These are phyloP conservation scores for Sparus aurata DNA, from an alignment of 2,797 vertebrate species.

Conservation along the genomic window DNA sequence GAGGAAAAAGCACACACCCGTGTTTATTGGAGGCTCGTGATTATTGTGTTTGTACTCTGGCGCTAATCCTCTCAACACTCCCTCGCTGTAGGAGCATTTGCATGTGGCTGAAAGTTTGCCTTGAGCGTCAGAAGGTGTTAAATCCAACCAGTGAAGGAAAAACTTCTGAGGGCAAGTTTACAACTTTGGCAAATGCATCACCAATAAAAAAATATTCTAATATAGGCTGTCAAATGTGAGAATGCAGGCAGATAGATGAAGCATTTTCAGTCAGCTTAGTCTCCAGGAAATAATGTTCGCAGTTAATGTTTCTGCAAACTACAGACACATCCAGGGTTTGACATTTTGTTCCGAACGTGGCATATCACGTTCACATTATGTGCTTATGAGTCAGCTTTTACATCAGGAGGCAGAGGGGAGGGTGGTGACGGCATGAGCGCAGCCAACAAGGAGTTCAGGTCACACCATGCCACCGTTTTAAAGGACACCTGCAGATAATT, in stretches of 20 bases:
- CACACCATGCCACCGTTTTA: too few relatives aligned
- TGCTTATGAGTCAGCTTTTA: too few relatives aligned
- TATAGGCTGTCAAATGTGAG: neutral
- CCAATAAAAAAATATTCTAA: neutral
- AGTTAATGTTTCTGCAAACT: too few relatives aligned
- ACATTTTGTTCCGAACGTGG: too few relatives aligned
- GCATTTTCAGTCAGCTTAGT: too few relatives aligned
- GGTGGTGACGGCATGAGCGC: too few relatives aligned
- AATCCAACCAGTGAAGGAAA: neutral
- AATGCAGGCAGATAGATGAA: neutral
- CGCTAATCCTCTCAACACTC: conserved; percentile 34
- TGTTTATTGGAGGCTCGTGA: conserved; percentile 24
- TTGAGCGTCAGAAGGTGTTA: neutral
- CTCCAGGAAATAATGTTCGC: too few relatives aligned
- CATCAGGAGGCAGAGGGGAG: too few relatives aligned
- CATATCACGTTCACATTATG: too few relatives aligned
- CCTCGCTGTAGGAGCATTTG: conserved; percentile 3
- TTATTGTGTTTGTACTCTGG: conserved; percentile 34
- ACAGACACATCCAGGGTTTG: too few relatives aligned
- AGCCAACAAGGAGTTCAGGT: too few relatives aligned
- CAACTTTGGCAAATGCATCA: neutral
- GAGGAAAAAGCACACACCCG: neutral
- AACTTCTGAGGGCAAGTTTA: neutral
- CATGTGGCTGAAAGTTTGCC: conserved; percentile 7
- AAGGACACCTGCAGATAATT: too few relatives aligned